phyloP scores from a whole-genome alignment of 1,140 invertebrate species.

The Tigriopus japonicus region DNA sequence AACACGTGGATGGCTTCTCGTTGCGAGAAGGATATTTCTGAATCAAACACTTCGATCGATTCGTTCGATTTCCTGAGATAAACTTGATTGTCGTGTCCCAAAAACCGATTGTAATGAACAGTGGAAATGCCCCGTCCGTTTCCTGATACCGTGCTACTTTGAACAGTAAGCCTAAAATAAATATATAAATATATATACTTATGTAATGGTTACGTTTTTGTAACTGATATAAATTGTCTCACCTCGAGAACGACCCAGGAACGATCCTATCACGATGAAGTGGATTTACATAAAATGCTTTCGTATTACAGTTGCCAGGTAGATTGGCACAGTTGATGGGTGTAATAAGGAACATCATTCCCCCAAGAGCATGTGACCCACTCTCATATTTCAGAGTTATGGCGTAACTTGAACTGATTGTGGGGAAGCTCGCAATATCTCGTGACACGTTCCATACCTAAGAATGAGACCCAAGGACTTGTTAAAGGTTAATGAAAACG shows the following conservation, averaged over 20 bases:
- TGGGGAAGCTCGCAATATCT: conserved; percentile 67
- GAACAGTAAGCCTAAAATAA: conserved; percentile 33
- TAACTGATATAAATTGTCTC: neutral
- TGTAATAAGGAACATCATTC: conserved; percentile 58
- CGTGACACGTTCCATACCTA: conserved; percentile 52
- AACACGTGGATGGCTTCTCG: conserved; percentile 58
- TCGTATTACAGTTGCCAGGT: conserved; percentile 9
- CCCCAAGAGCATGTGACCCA: conserved; percentile 51
- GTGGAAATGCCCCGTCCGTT: conserved; percentile 62
- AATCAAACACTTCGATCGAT: conserved; percentile 52
- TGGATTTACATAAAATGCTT: conserved; percentile 5
- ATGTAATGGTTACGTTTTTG: neutral
- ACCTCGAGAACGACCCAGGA: conserved; percentile 10
- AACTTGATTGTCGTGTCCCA: conserved; percentile 25
- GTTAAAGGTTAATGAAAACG: too few species aligned
- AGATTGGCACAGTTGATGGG: conserved; percentile 31
- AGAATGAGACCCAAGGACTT: neutral
- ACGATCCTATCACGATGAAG: conserved; percentile 10
- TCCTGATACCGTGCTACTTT: conserved; percentile 49
- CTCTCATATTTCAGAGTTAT: conserved; percentile 62
- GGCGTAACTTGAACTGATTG: conserved; percentile 58
- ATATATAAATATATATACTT: neutral
- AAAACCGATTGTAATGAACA: conserved; percentile 59
- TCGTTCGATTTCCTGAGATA: conserved; percentile 72
- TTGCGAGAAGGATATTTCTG: conserved; percentile 55